phyloP scores from a whole-genome alignment of 2,113 vertebrate genomes.

The Neogale vison region DNA sequence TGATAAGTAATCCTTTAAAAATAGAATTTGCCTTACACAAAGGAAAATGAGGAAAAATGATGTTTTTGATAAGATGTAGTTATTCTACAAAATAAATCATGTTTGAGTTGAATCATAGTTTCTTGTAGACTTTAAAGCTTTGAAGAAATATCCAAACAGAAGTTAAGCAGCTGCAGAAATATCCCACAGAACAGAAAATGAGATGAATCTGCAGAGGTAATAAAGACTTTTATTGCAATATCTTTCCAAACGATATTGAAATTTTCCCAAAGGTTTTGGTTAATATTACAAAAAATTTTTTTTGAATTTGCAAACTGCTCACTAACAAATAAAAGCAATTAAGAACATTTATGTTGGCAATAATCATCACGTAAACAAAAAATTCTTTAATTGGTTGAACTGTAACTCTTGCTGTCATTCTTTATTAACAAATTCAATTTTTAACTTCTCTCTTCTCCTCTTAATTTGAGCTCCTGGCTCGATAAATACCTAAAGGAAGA shows the following conservation, averaged over 20 bases:
- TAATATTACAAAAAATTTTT: slow-evolving; percentile 50
- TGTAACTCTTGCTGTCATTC: slow-evolving; percentile 35
- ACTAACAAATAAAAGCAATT: slow-evolving; percentile 72
- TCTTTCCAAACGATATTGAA: slow-evolving; percentile 62
- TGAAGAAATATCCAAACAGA: slow-evolving; percentile 56
- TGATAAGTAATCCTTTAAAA: slow-evolving; percentile 59
- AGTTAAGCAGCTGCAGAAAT: slow-evolving; percentile 53
- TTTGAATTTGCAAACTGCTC: slow-evolving; percentile 56
- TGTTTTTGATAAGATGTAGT: slow-evolving; percentile 27
- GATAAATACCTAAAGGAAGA: slow-evolving; percentile 32
- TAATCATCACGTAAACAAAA: slow-evolving; percentile 54
- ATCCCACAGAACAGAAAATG: slow-evolving; percentile 51
- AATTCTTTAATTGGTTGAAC: slow-evolving; percentile 50
- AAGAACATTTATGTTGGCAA: slow-evolving; percentile 41
- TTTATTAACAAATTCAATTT: slow-evolving; percentile 49
- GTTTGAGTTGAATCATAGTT: slow-evolving; percentile 51
- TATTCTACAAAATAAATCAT: slow-evolving; percentile 39
- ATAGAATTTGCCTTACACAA: slow-evolving; percentile 35
- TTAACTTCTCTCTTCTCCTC: slow-evolving; percentile 38
- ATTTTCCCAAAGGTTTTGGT: slow-evolving; percentile 67
- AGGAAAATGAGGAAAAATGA: slow-evolving; percentile 50
- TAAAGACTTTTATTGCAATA: slow-evolving; percentile 57
- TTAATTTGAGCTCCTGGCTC: slow-evolving; percentile 39
- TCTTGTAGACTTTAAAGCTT: slow-evolving; percentile 10
- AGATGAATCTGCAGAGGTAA: slow-evolving; percentile 69